Conservation (phyloP, 2,888 invertebrate species). For the Kryphioiulus occultus region DNA sequence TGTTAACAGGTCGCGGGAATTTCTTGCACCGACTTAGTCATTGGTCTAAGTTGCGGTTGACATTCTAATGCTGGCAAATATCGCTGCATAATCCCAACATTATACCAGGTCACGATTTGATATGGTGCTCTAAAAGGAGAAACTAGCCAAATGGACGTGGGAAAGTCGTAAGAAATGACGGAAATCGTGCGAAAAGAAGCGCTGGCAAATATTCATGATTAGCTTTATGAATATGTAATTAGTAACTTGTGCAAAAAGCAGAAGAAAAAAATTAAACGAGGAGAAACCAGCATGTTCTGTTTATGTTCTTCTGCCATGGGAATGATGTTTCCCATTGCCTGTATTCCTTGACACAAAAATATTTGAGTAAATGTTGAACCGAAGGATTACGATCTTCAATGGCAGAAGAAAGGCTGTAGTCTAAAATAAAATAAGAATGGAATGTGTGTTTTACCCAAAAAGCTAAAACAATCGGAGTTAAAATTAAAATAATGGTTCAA, state of each 20-base stretch:
- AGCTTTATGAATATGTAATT: slow-evolving; percentile 31
- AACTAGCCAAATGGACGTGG: background rate
- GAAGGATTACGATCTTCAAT: background rate
- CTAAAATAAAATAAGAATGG: too few species aligned
- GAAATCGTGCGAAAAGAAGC: slow-evolving; percentile 15
- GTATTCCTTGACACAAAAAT: slow-evolving; percentile 19
- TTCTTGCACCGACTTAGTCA: slow-evolving; percentile 13
- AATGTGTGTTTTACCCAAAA: too few species aligned
- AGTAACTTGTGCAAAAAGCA: background rate
- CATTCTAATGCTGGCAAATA: slow-evolving; percentile 15
- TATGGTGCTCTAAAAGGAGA: background rate
- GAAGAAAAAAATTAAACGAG: background rate
- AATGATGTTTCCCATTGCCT: background rate
- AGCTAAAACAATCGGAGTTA: too few species aligned
- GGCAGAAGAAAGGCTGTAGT: too few species aligned
- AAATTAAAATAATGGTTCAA: too few species aligned
- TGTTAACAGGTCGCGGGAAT: slow-evolving; percentile 31
- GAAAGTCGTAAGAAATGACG: background rate
- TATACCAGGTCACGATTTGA: slow-evolving; percentile 35
- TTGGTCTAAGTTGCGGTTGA: slow-evolving; percentile 5
- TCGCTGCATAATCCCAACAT: slow-evolving; percentile 4
- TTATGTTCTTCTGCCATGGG: background rate
- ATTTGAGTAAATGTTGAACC: background rate
- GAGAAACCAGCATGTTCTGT: background rate
- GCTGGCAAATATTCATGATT: slow-evolving; percentile 9